Evolutionary conservation across 2,888 invertebrate species (phyloP).

Genomic region (Trileptium ribeirensis): DNA sequence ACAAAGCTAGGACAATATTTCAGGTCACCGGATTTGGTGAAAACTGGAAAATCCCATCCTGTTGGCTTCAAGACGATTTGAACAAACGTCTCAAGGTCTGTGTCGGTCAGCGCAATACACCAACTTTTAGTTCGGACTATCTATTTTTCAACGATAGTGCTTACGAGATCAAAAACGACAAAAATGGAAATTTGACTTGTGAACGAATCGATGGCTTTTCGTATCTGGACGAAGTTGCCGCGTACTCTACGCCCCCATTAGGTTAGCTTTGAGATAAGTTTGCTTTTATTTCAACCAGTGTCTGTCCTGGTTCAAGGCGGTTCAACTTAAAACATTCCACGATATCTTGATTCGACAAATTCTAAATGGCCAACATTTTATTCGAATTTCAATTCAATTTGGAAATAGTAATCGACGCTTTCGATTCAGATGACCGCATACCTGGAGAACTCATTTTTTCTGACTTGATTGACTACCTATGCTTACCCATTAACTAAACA

Average conservation of each 20-base stretch:
- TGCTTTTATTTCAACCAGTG: too few species aligned
- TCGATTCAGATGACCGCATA: too few species aligned
- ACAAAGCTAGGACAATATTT: too few species aligned
- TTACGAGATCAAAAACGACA: not conserved
- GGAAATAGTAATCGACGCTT: too few species aligned
- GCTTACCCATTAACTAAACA: too few species aligned
- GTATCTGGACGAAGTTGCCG: not conserved
- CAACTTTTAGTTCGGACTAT: not conserved
- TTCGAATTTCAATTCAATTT: too few species aligned
- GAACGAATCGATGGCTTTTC: not conserved
- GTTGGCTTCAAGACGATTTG: not conserved
- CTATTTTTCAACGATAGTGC: not conserved
- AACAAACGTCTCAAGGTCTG: not conserved
- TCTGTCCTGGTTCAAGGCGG: too few species aligned
- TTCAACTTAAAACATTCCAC: too few species aligned
- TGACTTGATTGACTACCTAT: too few species aligned
- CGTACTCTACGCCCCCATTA: not conserved
- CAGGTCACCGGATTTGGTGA: not conserved
- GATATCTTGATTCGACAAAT: too few species aligned
- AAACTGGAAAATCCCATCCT: not conserved
- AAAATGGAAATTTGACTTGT: not conserved
- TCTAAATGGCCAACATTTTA: too few species aligned
- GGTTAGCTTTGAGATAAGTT: not conserved
- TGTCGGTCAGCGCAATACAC: not conserved
- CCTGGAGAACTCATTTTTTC: too few species aligned